Conservation (phyloP, 2,797 vertebrate species). For the Sebastes minor region DNA sequence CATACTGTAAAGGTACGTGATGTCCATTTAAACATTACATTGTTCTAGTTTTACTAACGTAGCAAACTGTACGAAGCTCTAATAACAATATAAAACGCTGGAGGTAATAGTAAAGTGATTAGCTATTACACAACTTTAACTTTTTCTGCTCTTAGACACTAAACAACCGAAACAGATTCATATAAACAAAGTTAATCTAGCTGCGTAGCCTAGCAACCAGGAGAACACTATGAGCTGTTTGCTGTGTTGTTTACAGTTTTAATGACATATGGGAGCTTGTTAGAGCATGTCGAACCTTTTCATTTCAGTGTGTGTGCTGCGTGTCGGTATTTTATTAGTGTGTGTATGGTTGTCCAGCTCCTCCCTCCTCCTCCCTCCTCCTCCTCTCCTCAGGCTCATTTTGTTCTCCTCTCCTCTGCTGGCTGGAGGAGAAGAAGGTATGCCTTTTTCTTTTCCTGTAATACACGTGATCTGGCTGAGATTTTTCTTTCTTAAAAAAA, state of each 20-base stretch:
- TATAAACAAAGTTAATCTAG: background rate
- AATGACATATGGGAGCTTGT: background rate
- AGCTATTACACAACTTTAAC: background rate
- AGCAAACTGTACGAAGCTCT: background rate
- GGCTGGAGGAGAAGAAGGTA: background rate
- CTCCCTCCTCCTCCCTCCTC: constrained; percentile 31
- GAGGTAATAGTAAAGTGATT: background rate
- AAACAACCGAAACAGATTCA: background rate
- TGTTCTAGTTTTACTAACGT: constrained; percentile 1
- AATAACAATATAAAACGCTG: background rate
- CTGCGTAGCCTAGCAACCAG: background rate
- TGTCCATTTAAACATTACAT: constrained; percentile 46
- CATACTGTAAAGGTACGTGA: constrained; percentile 68
- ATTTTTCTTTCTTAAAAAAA: background rate
- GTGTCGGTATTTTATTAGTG: constrained; percentile 15
- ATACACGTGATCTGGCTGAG: constrained; percentile 39
- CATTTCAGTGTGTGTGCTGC: background rate
- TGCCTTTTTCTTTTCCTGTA: constrained; percentile 4
- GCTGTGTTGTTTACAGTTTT: background rate
- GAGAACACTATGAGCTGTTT: background rate
- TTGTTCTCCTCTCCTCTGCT: background rate
- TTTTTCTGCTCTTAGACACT: background rate
- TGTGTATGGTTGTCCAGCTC: constrained; percentile 10
- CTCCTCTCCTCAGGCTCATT: background rate
- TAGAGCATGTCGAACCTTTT: constrained; percentile 5